Conservation (phyloP, 2,113 vertebrate genomes). For the Willisornis vidua region DNA sequence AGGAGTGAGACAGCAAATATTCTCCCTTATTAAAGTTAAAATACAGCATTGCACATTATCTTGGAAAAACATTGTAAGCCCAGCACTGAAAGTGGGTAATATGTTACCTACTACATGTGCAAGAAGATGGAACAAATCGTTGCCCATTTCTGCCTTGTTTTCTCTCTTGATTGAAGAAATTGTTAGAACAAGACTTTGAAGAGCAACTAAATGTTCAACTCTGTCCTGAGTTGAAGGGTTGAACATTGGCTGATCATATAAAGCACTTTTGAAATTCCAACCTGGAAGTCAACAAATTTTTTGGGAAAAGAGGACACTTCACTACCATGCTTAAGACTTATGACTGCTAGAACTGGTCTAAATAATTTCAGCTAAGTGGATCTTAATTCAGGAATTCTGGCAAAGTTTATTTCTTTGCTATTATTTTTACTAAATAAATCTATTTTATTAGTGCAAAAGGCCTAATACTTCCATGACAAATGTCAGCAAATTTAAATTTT, state of each 20-base stretch:
- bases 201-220: neutral
- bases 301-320: neutral
- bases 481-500: neutral
- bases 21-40: neutral
- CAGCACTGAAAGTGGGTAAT: neutral
- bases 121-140: neutral
- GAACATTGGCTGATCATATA: neutral
- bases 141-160: neutral
- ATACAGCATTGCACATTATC: neutral
- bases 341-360: neutral
- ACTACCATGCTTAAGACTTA: neutral
- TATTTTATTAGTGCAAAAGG: neutral
- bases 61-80: neutral
- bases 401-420: neutral
- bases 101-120: neutral
- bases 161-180: neutral
- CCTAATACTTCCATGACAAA: neutral
- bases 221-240: neutral
- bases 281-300: neutral
- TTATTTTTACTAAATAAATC: neutral
- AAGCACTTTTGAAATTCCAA: neutral
- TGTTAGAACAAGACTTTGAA: neutral
- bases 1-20: slow-evolving; percentile 18
- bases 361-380: neutral
- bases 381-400: neutral